Base-by-base conservation (phyloP, 2,797 vertebrate genomes). In the Urophycis tenuis region DNA sequence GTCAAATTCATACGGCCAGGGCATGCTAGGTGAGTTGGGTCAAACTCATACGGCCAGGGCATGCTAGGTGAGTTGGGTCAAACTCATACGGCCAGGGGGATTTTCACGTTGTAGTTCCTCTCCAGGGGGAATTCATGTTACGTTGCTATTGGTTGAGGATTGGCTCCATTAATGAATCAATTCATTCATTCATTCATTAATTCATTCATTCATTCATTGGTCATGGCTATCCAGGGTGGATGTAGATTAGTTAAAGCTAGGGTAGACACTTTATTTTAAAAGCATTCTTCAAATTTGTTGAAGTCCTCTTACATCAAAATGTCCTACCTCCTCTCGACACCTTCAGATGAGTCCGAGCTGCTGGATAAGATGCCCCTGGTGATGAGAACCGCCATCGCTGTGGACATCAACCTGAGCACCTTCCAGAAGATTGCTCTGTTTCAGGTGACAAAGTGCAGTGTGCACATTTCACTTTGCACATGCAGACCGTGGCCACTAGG, bases 371-470 rank as follows among this genome's bases (percentile, higher is more conserved):
- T 98, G 94, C 97, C 97, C 77, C 82, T 93, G 17, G 95, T 95
- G 77, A 98, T 99, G 95, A 95, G 91, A 73, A 90, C 95, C 0
- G 95, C 95, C 29, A 94, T 99, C 1, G 95, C 96, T 29, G 85
- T 96, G 49, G 96, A 98, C 77, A 92, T 96, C 86, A 99, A 97
- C 88, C 92, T 96, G 75, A 9, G 86, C 12, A 96, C 95, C 33
- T 94, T 98, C 84, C 95, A 93, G 88, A 97, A 96, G 89, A 96
- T 99, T 0, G 95, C 96, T 2, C 93, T 99, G 41, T 99, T 98
- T 86, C 96, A 99, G 94, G 96, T 92, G 84, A 92, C 35, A 12
- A 12, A 34, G 71, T 72, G 30, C 70, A 71, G n/a, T 32, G 70
- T 67, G n/a, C 39, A 41, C 39, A 41, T 41, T 41, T 15, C 14